These are phyloP conservation scores for Ammodytes marinus DNA, from an alignment of 2,113 vertebrate genomes.

Conservation along the genomic window DNA sequence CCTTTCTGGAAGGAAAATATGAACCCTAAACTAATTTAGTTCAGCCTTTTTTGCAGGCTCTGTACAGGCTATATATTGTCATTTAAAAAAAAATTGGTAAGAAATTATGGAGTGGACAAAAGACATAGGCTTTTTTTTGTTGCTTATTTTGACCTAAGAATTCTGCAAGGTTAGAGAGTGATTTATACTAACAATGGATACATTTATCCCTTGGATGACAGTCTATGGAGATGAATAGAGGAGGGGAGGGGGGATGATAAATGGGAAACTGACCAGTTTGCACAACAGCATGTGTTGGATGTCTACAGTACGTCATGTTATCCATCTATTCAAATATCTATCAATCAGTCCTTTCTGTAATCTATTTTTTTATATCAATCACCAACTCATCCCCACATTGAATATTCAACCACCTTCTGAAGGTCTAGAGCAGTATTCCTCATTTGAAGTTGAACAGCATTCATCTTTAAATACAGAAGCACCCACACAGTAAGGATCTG, in stretches of 20 bases:
- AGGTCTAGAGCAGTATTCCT: neutral
- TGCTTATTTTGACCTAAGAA: neutral
- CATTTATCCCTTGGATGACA: conserved; percentile 33
- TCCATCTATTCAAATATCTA: neutral
- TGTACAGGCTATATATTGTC: neutral
- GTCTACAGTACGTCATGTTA: conserved; percentile 18
- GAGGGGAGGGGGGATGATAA: neutral
- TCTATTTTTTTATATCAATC: conserved; percentile 6
- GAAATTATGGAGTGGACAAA: neutral
- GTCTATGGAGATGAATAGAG: conserved; percentile 18
- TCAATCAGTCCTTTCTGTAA: conserved; percentile 8
- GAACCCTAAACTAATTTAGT: neutral
- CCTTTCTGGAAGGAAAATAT: neutral
- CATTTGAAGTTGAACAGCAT: neutral
- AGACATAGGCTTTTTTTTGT: neutral
- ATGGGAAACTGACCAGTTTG: conserved; percentile 32
- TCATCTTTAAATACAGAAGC: conserved; percentile 1
- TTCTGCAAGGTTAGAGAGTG: conserved; percentile 17
- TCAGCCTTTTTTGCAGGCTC: neutral
- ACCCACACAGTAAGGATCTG: neutral
- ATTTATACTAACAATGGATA: conserved; percentile 40
- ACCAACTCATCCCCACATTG: neutral
- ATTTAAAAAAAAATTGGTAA: neutral
- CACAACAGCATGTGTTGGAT: conserved; percentile 11
- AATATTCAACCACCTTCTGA: conserved; percentile 9